Evolutionary conservation across 2,797 vertebrate species (phyloP).

Genomic region (Strix occidentalis): DNA sequence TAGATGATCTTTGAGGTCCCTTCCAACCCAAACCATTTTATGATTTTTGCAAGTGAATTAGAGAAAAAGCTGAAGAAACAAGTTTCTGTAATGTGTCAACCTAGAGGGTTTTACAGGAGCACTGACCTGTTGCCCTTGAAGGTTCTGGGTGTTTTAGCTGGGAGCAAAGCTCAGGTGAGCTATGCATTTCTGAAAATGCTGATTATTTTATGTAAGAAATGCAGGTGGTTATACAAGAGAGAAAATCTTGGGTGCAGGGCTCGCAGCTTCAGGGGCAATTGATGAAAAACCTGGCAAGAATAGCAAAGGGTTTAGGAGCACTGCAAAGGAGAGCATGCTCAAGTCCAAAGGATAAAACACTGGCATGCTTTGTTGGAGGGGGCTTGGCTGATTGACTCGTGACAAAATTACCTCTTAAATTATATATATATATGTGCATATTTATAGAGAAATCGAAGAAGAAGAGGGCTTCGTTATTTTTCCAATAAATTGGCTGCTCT

Average conservation of each 20-base stretch:
- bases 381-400: neutral
- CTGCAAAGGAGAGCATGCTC: neutral
- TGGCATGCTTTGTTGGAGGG: neutral
- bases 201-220: neutral
- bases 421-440: no score
- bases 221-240: neutral
- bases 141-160: neutral
- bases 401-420: neutral
- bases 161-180: neutral
- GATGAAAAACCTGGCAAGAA: neutral
- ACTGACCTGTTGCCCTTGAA: neutral
- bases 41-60: neutral
- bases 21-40: no score
- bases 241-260: neutral
- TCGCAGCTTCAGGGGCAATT: neutral
- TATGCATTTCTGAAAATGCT: neutral
- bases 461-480: neutral
- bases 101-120: neutral
- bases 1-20: no score
- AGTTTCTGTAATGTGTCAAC: neutral
- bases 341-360: neutral
- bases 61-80: neutral
- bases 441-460: neutral
- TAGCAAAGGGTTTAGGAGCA: neutral
- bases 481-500: neutral